Evolutionary conservation across 2,797 vertebrate genomes (phyloP).

Genomic region (Pangasius sanitwongsei): DNA sequence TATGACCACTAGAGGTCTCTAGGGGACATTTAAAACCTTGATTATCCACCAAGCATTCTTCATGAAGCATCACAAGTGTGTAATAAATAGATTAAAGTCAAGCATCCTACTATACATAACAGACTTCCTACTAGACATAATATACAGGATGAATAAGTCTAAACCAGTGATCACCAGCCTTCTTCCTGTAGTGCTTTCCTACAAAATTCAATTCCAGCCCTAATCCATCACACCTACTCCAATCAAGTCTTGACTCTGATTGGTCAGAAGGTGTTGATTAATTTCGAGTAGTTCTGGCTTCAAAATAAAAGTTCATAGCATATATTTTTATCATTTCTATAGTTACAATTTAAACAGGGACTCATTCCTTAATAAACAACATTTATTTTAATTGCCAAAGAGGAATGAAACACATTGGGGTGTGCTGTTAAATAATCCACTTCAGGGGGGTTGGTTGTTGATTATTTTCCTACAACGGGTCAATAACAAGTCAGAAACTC

Average conservation of each 20-base stretch:
- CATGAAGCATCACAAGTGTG: neutral
- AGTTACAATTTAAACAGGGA: neutral
- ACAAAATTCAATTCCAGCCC: no score
- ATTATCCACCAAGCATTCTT: no score
- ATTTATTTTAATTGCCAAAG: neutral
- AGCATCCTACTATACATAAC: neutral
- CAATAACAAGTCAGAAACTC: no score
- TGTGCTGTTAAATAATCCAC: neutral
- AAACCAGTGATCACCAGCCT: neutral
- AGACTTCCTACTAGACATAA: no score
- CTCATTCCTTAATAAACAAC: no score
- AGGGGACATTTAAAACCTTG: neutral
- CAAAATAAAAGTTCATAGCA: neutral
- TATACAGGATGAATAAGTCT: neutral
- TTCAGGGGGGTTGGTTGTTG: neutral
- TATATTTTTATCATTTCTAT: neutral
- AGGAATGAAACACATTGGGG: no score
- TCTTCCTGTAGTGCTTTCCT: no score
- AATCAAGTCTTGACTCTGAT: neutral
- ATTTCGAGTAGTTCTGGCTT: neutral
- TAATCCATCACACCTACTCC: no score
- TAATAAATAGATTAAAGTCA: neutral
- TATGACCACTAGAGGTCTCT: neutral
- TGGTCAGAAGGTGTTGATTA: no score
- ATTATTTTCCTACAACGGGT: neutral